Conservation (phyloP, 2,888 invertebrate species). For the Pyralis farinalis region DNA sequence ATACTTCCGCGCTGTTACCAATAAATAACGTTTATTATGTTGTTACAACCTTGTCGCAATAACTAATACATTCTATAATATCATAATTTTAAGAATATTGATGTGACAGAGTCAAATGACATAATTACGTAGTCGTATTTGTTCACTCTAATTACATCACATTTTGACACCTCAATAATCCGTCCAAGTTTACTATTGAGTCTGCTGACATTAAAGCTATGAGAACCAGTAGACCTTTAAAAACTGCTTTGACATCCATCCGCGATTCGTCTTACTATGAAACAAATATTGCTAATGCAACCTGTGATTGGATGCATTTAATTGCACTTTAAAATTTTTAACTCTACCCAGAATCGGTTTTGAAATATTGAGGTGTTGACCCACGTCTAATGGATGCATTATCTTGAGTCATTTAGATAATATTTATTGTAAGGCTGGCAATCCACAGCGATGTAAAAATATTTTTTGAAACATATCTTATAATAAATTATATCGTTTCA, state of each 20-base stretch:
- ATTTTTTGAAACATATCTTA: too few relatives aligned
- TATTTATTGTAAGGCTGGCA: not conserved
- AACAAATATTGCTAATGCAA: not conserved
- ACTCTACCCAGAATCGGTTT: not conserved
- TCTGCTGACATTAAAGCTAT: slow-evolving; percentile 73
- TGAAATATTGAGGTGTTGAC: slow-evolving; percentile 1
- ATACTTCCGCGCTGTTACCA: too few relatives aligned
- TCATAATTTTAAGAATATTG: too few relatives aligned
- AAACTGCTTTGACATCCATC: slow-evolving; percentile 51
- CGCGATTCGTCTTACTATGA: slow-evolving; percentile 33
- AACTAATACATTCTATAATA: too few relatives aligned
- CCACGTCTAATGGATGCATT: not conserved
- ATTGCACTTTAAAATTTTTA: not conserved
- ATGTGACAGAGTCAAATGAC: too few relatives aligned
- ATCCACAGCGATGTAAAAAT: not conserved
- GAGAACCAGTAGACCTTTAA: slow-evolving; percentile 71
- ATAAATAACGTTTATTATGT: too few relatives aligned
- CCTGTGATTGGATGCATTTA: slow-evolving; percentile 29
- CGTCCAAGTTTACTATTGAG: slow-evolving; percentile 30
- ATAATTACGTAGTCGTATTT: not conserved
- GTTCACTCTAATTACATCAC: slow-evolving; percentile 32
- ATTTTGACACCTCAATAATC: slow-evolving; percentile 13
- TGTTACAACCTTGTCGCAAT: too few relatives aligned
- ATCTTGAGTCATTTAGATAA: slow-evolving; percentile 6
- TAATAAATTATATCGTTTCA: too few relatives aligned